Percentiles rank a stretch among this genome's conserved stretches.
Conservation (phyloP, 2,797 vertebrate species). For the Notolepis coatsorum region DNA sequence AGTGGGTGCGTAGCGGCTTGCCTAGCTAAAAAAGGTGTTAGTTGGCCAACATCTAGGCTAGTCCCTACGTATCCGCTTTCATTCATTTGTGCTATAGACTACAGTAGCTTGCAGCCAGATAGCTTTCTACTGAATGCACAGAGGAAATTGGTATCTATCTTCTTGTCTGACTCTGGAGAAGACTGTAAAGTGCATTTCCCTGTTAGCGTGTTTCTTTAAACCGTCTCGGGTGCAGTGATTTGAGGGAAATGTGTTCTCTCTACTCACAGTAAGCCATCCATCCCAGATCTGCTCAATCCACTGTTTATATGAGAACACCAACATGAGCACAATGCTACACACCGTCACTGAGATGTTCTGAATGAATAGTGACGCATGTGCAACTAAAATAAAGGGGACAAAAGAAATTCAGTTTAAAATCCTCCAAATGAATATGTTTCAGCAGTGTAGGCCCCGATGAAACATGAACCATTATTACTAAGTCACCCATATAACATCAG, state of each 20-base stretch:
- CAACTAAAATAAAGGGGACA: conserved; percentile 69
- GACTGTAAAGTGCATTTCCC: no score
- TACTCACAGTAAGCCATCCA: conserved; percentile 84
- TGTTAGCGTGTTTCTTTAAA: no score
- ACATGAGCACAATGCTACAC: conserved; percentile 81
- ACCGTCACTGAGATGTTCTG: conserved; percentile 82
- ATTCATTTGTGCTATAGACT: no score
- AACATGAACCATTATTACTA: conserved; percentile 35
- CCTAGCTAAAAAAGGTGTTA: no score
- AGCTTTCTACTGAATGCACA: no score
- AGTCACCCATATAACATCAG: neutral
- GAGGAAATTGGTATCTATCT: no score
- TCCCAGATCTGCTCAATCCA: conserved; percentile 78
- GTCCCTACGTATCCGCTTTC: no score
- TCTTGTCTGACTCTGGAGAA: no score
- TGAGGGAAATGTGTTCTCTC: conserved; percentile 11
- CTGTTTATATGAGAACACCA: conserved; percentile 82
- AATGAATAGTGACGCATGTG: conserved; percentile 82
- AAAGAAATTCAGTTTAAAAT: conserved; percentile 35
- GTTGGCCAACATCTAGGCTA: no score
- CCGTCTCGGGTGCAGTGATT: no score
- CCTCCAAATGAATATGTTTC: conserved; percentile 43
- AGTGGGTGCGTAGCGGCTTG: no score
- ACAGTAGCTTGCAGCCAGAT: no score
- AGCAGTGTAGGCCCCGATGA: conserved; percentile 36